phyloP scores from a whole-genome alignment of 2,113 vertebrate genomes.

The Alexandromys fortis region DNA sequence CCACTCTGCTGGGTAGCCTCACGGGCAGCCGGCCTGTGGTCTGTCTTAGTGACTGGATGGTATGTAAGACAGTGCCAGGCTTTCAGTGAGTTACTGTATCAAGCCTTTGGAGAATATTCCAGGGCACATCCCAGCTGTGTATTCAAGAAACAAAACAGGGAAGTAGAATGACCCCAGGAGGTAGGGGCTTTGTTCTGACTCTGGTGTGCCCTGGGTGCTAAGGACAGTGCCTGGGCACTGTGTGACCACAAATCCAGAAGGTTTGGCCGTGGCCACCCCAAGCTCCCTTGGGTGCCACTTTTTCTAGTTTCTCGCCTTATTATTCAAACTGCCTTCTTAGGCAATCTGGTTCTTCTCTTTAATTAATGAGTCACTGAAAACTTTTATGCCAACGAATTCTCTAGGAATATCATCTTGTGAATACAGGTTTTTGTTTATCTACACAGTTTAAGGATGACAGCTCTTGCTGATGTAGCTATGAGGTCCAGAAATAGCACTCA shows the following conservation, averaged over 20 bases:
- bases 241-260: neutral
- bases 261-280: fast-evolving
- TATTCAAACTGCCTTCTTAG: neutral
- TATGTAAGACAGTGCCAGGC: neutral
- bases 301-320: neutral
- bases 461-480: neutral
- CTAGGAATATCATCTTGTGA: neutral
- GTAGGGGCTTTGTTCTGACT: neutral
- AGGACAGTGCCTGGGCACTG: neutral
- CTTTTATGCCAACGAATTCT: neutral
- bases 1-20: neutral
- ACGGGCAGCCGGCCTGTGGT: too few relatives aligned
- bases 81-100: neutral
- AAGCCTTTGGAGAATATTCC: neutral
- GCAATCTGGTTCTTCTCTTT: neutral
- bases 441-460: neutral
- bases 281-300: neutral
- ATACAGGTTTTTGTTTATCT: neutral
- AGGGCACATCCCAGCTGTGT: neutral
- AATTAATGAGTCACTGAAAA: neutral
- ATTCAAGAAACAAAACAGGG: neutral
- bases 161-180: neutral
- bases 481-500: neutral
- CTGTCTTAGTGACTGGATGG: neutral
- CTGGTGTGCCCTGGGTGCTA: neutral